Base-by-base conservation (phyloP, 1,140 invertebrate species). In the Bombyx mandarina region DNA sequence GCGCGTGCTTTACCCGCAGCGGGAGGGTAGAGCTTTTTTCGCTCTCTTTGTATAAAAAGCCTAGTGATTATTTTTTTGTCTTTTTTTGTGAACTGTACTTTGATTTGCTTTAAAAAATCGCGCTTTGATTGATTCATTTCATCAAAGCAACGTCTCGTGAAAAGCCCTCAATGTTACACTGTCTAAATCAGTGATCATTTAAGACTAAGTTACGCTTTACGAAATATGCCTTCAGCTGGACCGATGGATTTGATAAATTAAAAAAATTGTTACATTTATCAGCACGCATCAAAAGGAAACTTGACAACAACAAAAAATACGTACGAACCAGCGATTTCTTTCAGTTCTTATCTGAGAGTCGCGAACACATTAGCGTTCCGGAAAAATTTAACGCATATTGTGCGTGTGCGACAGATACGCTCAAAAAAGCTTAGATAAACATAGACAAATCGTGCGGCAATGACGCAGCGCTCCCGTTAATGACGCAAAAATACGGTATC, bases 391-490 rank as follows among this genome's bases (percentile, higher is more conserved):
- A 35, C 80, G 74, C 77, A 84, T 82, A 83, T 83, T 86, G 80
- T 86, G 70, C 66, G 73, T 71, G 74, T 71, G 71, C 71, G 61
- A 51, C 73, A 75, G 72, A 74, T 62, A 65, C 62, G 64, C 75
- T 47, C 45, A 82, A 75, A 76, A 82, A 79, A 76, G 56, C 65
- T 61, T 63, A 69, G 80, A 86, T 83, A 84, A 78, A 76, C 77
- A 70, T 66, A 80, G 82, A 86, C 79, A 82, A 85, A 86, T 86
- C 82, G 80, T 75, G 76, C 52, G 65, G 57, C 61, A 51, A 69
- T 86, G 83, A 86, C 82, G 62, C 44, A 54, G 82, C 83, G 65
- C 52, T 62, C 67, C 64, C 69, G 66, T 71, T 86, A 86, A 86
- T 86, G 81, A 84, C 79, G 82, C 68, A 74, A 77, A 75, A 80